These are phyloP conservation scores for Arion vulgaris DNA, from an alignment of 1,140 invertebrate genomes.

Conservation along the genomic window DNA sequence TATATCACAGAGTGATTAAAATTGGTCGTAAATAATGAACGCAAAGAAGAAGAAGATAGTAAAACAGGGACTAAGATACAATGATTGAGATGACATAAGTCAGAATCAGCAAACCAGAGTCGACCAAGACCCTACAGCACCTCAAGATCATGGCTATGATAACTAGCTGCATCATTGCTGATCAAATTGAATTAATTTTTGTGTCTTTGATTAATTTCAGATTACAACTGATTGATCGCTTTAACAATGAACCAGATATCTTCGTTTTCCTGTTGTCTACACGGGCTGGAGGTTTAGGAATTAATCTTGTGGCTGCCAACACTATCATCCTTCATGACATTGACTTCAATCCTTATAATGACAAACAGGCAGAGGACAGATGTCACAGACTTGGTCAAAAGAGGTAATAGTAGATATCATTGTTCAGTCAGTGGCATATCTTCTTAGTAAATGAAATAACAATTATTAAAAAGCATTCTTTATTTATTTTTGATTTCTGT, in stretches of 20 bases:
- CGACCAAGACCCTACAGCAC: too few relatives aligned
- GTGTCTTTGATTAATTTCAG: conserved; percentile 56
- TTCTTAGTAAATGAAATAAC: neutral
- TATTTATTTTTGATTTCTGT: neutral
- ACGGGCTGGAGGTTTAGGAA: conserved; percentile 77
- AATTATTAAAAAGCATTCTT: neutral
- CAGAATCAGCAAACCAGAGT: too few relatives aligned
- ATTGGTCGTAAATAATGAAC: too few relatives aligned
- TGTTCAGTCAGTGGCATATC: too few relatives aligned
- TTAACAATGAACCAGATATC: conserved; percentile 72
- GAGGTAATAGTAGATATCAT: conserved; percentile 73
- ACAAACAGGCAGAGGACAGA: conserved; percentile 97
- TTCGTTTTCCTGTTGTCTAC: conserved; percentile 78
- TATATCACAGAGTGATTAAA: too few relatives aligned
- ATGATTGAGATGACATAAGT: too few relatives aligned
- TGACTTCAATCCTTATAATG: conserved; percentile 94
- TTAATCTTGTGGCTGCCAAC: conserved; percentile 77
- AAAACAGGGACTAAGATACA: too few relatives aligned
- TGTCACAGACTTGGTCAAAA: conserved; percentile 96
- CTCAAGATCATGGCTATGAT: too few relatives aligned
- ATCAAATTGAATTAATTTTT: too few relatives aligned
- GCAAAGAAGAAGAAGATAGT: too few relatives aligned
- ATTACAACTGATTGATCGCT: conserved; percentile 76
- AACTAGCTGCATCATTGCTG: too few relatives aligned
- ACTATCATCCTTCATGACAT: conserved; percentile 78